Evolutionary conservation across 1,140 invertebrate genomes (phyloP).

Genomic region (Drosophila asahinai): DNA sequence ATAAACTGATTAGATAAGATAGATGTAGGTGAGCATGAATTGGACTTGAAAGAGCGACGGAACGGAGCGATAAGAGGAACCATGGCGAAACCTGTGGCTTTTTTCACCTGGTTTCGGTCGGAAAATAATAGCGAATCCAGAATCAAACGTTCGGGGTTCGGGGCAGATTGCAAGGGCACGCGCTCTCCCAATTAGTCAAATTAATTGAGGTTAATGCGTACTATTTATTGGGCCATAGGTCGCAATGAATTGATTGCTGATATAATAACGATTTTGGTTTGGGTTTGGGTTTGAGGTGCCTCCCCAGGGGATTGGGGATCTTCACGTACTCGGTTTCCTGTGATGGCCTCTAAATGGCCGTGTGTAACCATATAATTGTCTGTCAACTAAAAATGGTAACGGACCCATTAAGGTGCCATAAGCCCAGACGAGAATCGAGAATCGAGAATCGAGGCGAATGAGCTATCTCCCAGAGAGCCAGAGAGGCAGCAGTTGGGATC

Average conservation of each 20-base stretch:
- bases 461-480: slow-evolving; percentile 6
- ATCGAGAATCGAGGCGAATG: background rate
- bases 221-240: slow-evolving; percentile 63
- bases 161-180: slow-evolving; percentile 44
- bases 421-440: slow-evolving; percentile 21
- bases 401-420: slow-evolving; percentile 42
- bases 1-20: slow-evolving; percentile 80
- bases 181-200: slow-evolving; percentile 67
- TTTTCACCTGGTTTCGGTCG: slow-evolving; percentile 23
- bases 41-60: slow-evolving; percentile 54
- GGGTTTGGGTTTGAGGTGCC: background rate
- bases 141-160: slow-evolving; percentile 15
- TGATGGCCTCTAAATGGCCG: slow-evolving; percentile 63
- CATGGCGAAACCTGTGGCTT: slow-evolving; percentile 51
- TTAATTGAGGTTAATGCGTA: slow-evolving; percentile 71
- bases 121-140: slow-evolving; percentile 35
- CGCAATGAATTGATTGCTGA: slow-evolving; percentile 68
- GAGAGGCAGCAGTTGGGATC: slow-evolving; percentile 18
- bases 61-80: slow-evolving; percentile 56
- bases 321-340: slow-evolving; percentile 70
- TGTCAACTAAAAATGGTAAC: slow-evolving; percentile 74
- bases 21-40: slow-evolving; percentile 40
- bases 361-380: slow-evolving; percentile 70
- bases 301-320: background rate
- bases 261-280: slow-evolving; percentile 16